These are phyloP conservation scores for Danionella cerebrum DNA, from an alignment of 2,113 vertebrate genomes.

Conservation along the genomic window DNA sequence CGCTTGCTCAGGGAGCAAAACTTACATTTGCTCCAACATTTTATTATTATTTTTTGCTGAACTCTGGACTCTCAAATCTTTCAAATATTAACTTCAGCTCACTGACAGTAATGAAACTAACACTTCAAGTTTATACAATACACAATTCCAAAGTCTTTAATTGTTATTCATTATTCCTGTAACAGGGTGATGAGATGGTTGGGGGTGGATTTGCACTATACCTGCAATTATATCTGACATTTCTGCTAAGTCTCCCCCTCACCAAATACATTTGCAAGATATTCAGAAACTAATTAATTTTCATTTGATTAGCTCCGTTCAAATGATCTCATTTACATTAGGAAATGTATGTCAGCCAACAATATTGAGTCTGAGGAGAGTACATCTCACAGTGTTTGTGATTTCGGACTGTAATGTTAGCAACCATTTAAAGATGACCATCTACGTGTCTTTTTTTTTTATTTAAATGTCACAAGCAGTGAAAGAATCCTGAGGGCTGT, in stretches of 20 bases:
- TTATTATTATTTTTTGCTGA: too few species aligned
- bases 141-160: not conserved
- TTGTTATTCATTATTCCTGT: constrained; percentile 15
- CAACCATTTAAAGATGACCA: too few species aligned
- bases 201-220: constrained; percentile 28
- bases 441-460: too few species aligned
- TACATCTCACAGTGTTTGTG: constrained; percentile 34
- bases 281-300: constrained; percentile 63
- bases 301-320: constrained; percentile 58
- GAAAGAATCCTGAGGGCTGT: too few species aligned
- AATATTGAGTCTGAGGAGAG: constrained; percentile 39
- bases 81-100: not conserved
- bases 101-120: not conserved
- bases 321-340: constrained; percentile 64
- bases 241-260: constrained; percentile 50
- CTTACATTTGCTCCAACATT: too few species aligned
- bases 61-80: too few species aligned
- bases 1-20: too few species aligned
- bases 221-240: constrained; percentile 63
- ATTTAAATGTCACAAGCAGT: too few species aligned
- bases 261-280: constrained; percentile 57
- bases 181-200: not conserved
- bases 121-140: not conserved
- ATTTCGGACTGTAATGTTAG: not conserved
- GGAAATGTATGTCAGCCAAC: constrained; percentile 54